Conservation (phyloP, 1,140 invertebrate species). For the Drosophila cardini region DNA sequence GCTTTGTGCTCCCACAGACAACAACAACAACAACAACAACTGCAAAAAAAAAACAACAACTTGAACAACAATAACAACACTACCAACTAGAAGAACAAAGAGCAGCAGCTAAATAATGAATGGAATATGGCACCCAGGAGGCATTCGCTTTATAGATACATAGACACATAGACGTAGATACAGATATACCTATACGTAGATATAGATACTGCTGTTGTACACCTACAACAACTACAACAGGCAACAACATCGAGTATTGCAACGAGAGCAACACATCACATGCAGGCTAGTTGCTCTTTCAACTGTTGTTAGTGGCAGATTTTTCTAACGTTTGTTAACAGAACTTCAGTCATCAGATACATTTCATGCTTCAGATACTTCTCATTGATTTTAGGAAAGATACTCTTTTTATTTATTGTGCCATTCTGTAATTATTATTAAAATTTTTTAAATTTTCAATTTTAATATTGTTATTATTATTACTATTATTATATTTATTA, state of each 20-base stretch:
- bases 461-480: neutral
- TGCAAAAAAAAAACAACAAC: conserved; percentile 43
- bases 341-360: neutral
- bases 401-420: neutral
- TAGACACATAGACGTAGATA: neutral
- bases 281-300: neutral
- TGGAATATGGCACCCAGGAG: conserved; percentile 69
- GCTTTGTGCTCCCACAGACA: conserved; percentile 33
- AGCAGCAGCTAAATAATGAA: conserved; percentile 60
- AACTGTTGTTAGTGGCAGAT: conserved; percentile 11
- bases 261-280: conserved; percentile 17
- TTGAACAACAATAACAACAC: too few relatives aligned
- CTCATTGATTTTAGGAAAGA: neutral
- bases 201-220: neutral
- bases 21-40: conserved; percentile 17
- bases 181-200: neutral
- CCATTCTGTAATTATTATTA: neutral
- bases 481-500: neutral
- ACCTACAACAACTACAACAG: conserved; percentile 12
- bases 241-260: neutral
- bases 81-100: too few relatives aligned
- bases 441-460: neutral
- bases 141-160: conserved; percentile 42
- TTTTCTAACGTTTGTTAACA: conserved; percentile 9
- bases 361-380: neutral